Evolutionary conservation across 2,113 vertebrate species (phyloP).

Genomic region (mouse (Mus musculus)): DNA sequence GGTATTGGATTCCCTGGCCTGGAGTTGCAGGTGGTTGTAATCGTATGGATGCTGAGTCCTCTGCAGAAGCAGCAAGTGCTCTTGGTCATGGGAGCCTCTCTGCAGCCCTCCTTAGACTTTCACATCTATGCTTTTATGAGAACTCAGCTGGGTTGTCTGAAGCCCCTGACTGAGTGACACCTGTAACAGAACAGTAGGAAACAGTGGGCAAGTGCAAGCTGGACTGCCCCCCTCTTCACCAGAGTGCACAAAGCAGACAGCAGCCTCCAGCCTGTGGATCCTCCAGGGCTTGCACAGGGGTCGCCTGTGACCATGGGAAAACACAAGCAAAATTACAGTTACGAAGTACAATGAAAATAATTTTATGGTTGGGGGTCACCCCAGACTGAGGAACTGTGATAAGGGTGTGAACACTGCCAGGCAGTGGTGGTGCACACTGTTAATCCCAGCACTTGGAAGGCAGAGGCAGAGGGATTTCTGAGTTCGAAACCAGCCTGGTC

Average conservation of each 20-base stretch:
- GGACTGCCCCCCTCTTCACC: not conserved
- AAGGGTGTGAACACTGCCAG: too few species aligned
- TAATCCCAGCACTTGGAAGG: too few species aligned
- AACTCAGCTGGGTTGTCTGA: not conserved
- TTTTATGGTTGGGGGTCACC: not conserved
- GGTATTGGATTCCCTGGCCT: not conserved
- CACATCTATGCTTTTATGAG: not conserved
- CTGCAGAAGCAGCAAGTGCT: not conserved
- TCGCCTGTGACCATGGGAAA: not conserved
- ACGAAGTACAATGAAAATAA: not conserved
- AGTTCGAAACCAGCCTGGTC: too few species aligned
- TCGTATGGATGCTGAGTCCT: not conserved
- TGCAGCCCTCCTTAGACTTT: not conserved
- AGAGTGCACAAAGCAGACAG: constrained; percentile 12
- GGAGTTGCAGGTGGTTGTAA: not conserved
- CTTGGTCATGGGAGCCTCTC: not conserved
- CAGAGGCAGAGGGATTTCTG: too few species aligned
- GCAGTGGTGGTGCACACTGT: too few species aligned
- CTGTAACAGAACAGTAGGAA: not conserved
- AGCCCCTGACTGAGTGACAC: not conserved
- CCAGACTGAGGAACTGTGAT: not conserved
- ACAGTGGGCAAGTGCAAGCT: not conserved
- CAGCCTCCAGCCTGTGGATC: not conserved
- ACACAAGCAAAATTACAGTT: not conserved
- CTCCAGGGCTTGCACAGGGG: not conserved